A percentile compares a stretch with the other conserved stretches of the same genome.
These are phyloP conservation scores for Coremacera marginata DNA, from an alignment of 2,888 invertebrate species.

Conservation along the genomic window DNA sequence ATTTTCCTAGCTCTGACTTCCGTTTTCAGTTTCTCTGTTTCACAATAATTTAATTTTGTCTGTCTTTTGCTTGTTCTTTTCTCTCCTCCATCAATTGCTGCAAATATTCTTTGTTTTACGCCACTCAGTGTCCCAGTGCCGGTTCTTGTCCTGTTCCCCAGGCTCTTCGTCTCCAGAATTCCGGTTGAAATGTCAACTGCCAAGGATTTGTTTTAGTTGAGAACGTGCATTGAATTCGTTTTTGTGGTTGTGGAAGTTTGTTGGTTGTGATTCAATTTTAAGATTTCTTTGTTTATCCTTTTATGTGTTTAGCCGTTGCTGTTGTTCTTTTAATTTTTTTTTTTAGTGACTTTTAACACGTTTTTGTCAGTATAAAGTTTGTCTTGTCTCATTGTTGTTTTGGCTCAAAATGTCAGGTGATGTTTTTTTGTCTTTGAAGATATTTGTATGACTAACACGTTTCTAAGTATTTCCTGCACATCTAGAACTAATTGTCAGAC, in stretches of 20 bases:
- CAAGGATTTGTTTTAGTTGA: conserved; percentile 47
- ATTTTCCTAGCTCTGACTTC: neutral
- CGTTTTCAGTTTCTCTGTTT: neutral
- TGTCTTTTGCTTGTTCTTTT: neutral
- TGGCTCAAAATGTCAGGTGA: too few species aligned
- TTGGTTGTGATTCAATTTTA: neutral
- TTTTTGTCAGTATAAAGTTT: too few species aligned
- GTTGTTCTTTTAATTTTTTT: conserved; percentile 13
- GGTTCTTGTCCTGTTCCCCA: too few species aligned
- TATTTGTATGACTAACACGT: too few species aligned
- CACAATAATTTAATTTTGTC: neutral
- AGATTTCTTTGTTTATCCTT: neutral
- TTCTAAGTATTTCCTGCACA: too few species aligned
- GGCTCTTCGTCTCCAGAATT: neutral
- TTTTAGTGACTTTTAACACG: neutral
- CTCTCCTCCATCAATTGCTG: neutral
- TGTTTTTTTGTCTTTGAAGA: too few species aligned
- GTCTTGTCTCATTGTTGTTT: too few species aligned
- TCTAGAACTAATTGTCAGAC: too few species aligned
- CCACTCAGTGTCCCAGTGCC: neutral
- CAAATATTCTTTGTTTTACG: conserved; percentile 32
- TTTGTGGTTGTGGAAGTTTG: neutral
- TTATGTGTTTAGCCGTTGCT: conserved; percentile 10
- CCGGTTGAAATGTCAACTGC: conserved; percentile 54
- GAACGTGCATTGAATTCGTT: neutral